Evolutionary conservation across 2,888 invertebrate genomes (phyloP).

Genomic region (Tetragonula carbonaria): DNA sequence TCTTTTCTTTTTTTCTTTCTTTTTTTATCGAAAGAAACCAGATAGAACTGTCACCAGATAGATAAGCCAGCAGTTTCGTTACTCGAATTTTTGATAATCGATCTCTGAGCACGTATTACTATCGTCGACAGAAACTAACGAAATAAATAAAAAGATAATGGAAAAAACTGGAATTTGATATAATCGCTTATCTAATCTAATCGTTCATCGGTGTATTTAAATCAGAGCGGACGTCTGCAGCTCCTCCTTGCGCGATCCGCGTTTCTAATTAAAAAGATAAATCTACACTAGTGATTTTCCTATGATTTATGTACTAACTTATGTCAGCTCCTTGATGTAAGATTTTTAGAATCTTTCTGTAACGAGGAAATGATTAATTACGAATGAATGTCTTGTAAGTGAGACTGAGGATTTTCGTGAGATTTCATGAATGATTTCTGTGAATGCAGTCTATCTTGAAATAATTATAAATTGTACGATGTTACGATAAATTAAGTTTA

Average conservation of each 20-base stretch:
- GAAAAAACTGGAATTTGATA: background rate
- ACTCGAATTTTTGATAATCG: background rate
- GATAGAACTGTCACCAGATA: background rate
- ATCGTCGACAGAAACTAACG: constrained; percentile 10
- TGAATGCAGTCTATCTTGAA: too few species aligned
- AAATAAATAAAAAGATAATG: background rate
- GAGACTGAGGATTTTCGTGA: too few species aligned
- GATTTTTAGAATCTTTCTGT: too few species aligned
- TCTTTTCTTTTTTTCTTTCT: too few species aligned
- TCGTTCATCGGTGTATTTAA: constrained; percentile 47
- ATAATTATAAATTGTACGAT: too few species aligned
- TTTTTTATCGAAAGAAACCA: background rate
- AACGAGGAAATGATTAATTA: too few species aligned
- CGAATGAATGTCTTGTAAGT: too few species aligned
- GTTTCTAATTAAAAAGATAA: constrained; percentile 4
- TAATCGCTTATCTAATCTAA: constrained; percentile 63
- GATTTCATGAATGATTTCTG: too few species aligned
- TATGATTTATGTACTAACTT: background rate
- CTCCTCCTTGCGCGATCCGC: background rate
- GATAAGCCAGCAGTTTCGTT: constrained; percentile 7
- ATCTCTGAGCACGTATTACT: background rate
- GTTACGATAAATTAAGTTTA: too few species aligned
- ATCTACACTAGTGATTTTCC: background rate
- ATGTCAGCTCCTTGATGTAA: too few species aligned
- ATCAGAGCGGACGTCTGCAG: constrained; percentile 20